Conservation (phyloP, 64 coral and sea anemone genomes). For the Stylophora pistillata region DNA sequence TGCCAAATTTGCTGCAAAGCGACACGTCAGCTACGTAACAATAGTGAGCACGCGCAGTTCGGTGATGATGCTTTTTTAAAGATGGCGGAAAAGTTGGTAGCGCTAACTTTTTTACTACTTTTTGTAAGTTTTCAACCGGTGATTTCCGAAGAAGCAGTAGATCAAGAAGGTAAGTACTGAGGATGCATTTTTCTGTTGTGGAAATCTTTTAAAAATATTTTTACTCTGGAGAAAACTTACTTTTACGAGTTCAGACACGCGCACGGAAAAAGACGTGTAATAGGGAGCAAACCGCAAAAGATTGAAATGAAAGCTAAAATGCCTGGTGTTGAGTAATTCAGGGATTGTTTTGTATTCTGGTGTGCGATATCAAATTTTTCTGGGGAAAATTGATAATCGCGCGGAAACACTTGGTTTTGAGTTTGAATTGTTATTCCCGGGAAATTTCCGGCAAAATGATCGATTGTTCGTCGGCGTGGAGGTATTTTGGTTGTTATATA, state of each 20-base stretch:
- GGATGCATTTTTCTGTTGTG: background rate
- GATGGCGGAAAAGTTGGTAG: conserved; percentile 35
- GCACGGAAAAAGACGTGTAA: too few species aligned
- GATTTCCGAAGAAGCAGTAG: background rate
- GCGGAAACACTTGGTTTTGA: too few species aligned
- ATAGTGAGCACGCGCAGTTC: conserved; percentile 34
- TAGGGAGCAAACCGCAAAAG: too few species aligned
- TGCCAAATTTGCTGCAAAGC: background rate
- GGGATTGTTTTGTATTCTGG: too few species aligned
- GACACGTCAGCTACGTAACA: conserved; percentile 58
- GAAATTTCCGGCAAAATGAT: too few species aligned
- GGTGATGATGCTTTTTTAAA: conserved; percentile 17
- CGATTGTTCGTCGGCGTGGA: too few species aligned
- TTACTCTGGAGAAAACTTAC: background rate
- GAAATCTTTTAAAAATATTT: background rate
- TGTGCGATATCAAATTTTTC: too few species aligned
- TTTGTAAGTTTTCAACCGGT: conserved; percentile 21
- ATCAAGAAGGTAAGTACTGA: conserved; percentile 1
- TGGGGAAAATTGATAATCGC: too few species aligned
- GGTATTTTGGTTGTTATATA: too few species aligned
- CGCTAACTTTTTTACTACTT: conserved; percentile 9
- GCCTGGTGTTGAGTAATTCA: too few species aligned
- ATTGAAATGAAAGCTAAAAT: too few species aligned
- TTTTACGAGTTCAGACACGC: background rate
- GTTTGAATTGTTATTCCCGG: too few species aligned